phyloP scores from a whole-genome alignment of 2,888 invertebrate species.

The Scaeva pyrastri region DNA sequence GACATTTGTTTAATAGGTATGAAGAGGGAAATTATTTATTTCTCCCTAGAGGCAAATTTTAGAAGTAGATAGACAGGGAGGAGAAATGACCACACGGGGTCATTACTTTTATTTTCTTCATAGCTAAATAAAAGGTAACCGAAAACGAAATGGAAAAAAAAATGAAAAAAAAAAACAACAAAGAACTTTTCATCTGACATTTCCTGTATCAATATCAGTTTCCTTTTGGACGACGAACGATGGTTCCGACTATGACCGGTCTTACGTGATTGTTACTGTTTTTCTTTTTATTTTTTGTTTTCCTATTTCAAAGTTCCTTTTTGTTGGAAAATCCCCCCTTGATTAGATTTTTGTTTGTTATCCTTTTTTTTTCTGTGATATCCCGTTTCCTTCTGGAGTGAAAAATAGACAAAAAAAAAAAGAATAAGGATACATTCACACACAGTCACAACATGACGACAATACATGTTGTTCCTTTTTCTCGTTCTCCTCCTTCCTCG shows the following conservation, averaged over 20 bases:
- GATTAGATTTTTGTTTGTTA: constrained; percentile 28
- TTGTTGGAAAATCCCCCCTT: constrained; percentile 23
- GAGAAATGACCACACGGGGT: constrained; percentile 18
- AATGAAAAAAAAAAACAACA: background rate
- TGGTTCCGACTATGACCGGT: constrained; percentile 45
- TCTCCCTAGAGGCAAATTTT: background rate
- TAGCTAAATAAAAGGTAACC: constrained; percentile 33
- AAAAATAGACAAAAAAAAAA: background rate
- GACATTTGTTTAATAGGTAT: constrained; percentile 18
- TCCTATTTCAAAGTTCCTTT: constrained; percentile 37
- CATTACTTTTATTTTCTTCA: constrained; percentile 36
- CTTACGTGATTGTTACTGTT: constrained; percentile 63
- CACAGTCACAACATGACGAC: constrained; percentile 40
- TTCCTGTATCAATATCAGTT: constrained; percentile 66
- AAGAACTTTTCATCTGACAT: constrained; percentile 39
- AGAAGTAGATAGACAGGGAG: background rate
- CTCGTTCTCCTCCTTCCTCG: background rate
- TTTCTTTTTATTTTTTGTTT: constrained; percentile 7
- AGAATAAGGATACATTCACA: constrained; percentile 23
- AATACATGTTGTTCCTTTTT: constrained; percentile 8
- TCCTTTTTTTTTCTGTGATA: constrained; percentile 55
- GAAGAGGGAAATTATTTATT: constrained; percentile 19
- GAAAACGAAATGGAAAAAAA: background rate
- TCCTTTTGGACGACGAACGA: background rate
- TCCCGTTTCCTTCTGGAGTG: constrained; percentile 32